Evolutionary conservation across 2,113 vertebrate species (phyloP).

Genomic region (Perca fluviatilis): DNA sequence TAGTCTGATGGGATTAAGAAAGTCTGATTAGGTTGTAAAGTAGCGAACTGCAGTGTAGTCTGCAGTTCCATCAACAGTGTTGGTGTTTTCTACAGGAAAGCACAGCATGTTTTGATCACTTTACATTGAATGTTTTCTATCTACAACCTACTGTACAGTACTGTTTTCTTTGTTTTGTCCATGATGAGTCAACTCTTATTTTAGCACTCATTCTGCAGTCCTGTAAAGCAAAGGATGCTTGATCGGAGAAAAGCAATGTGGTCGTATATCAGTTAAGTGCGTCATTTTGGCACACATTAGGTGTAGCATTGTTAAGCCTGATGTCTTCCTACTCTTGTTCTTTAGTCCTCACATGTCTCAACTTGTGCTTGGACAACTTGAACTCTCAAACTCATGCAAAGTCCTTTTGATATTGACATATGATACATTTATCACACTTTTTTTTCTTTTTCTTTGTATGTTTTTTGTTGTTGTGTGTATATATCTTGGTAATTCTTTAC

Average conservation of each 20-base stretch:
- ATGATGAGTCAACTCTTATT: not conserved
- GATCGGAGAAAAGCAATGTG: not conserved
- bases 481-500: not conserved
- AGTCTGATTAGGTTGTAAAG: constrained; percentile 66
- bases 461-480: not conserved
- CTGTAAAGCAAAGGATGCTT: not conserved
- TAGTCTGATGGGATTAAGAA: constrained; percentile 68
- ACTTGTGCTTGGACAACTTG: not conserved
- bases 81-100: constrained; percentile 27
- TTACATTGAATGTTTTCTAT: not conserved
- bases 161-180: constrained; percentile 13
- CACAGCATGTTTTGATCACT: constrained; percentile 9
- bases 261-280: not conserved
- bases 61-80: constrained; percentile 25
- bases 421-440: not conserved
- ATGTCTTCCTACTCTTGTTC: not conserved
- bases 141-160: not conserved
- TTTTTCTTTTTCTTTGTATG: not conserved
- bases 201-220: not conserved
- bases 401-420: not conserved
- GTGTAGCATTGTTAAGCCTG: not conserved
- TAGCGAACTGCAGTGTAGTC: constrained; percentile 29
- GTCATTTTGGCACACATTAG: not conserved
- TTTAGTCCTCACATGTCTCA: not conserved
- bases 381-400: not conserved